Evolutionary conservation across 1,140 invertebrate species (phyloP).

Genomic region (Leptinotarsa undecemlineata): DNA sequence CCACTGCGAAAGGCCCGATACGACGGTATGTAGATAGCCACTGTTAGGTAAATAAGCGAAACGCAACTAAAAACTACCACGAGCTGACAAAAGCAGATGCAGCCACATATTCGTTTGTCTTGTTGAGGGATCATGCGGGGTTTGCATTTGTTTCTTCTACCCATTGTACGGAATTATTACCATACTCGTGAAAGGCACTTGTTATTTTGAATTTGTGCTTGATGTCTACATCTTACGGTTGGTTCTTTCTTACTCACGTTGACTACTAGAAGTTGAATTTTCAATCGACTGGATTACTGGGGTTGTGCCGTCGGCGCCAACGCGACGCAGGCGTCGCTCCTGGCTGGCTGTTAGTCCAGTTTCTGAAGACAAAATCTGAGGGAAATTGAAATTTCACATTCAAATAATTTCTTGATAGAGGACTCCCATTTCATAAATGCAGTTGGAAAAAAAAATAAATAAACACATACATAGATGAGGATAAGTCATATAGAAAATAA

Average conservation of each 20-base stretch:
- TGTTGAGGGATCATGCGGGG: slow-evolving; percentile 75
- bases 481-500: too few species aligned
- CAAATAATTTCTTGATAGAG: too few species aligned
- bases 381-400: too few species aligned
- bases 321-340: slow-evolving; percentile 7
- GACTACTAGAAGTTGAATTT: neutral
- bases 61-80: slow-evolving; percentile 84
- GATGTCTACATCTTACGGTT: slow-evolving; percentile 18
- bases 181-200: slow-evolving; percentile 22
- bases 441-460: too few species aligned
- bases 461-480: too few species aligned
- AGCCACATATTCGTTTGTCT: slow-evolving; percentile 82
- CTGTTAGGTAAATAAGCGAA: slow-evolving; percentile 83
- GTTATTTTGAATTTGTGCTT: slow-evolving; percentile 12
- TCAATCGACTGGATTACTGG: slow-evolving; percentile 16
- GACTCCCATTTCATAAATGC: too few species aligned
- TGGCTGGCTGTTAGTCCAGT: neutral
- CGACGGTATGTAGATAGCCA: slow-evolving; percentile 86
- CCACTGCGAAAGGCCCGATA: slow-evolving; percentile 80
- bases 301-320: slow-evolving; percentile 9
- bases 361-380: too few species aligned
- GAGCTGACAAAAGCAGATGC: slow-evolving; percentile 90
- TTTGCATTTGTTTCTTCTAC: slow-evolving; percentile 51
- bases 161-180: slow-evolving; percentile 42
- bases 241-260: slow-evolving; percentile 13